These are phyloP conservation scores for Drosophila leonis DNA, from an alignment of 2,888 invertebrate genomes.

Conservation along the genomic window DNA sequence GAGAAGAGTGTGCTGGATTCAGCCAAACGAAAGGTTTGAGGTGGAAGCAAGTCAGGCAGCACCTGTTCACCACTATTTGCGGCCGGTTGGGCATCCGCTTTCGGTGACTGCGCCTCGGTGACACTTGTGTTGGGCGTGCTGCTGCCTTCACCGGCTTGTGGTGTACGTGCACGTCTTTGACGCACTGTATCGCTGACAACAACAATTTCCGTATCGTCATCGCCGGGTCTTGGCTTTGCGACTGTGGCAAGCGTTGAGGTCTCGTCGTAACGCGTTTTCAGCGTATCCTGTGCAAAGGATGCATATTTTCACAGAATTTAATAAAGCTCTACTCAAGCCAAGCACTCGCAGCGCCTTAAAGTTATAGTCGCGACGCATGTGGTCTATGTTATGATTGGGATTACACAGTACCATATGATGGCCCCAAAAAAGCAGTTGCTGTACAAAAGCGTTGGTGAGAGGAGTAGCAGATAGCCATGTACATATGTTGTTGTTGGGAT, in stretches of 20 bases:
- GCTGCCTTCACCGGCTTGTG: constrained; percentile 75
- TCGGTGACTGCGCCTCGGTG: constrained; percentile 56
- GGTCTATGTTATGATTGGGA: constrained; percentile 16
- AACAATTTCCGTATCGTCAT: constrained; percentile 87
- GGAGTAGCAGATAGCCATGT: constrained; percentile 43
- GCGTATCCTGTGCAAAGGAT: constrained; percentile 69
- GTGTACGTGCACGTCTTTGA: constrained; percentile 85
- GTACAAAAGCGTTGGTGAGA: constrained; percentile 59
- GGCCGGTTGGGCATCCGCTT: constrained; percentile 7
- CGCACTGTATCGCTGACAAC: constrained; percentile 88
- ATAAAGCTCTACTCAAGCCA: constrained; percentile 24
- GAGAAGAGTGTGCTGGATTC: constrained; percentile 90
- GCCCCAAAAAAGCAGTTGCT: constrained; percentile 52
- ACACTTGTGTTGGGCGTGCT: constrained; percentile 26
- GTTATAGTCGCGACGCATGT: constrained; percentile 13
- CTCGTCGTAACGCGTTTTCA: constrained; percentile 73
- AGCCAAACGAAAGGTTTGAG: constrained; percentile 88
- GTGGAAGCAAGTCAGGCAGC: constrained; percentile 86
- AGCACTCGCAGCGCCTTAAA: constrained; percentile 12
- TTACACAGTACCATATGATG: constrained; percentile 16
- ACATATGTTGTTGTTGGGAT: constrained; percentile 39
- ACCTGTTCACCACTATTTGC: constrained; percentile 76
- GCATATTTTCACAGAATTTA: constrained; percentile 51
- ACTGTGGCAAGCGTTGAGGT: constrained; percentile 56
- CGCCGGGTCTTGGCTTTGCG: constrained; percentile 24